phyloP scores from a whole-genome alignment of 2,888 invertebrate genomes.

The Caenorhabditis becei region DNA sequence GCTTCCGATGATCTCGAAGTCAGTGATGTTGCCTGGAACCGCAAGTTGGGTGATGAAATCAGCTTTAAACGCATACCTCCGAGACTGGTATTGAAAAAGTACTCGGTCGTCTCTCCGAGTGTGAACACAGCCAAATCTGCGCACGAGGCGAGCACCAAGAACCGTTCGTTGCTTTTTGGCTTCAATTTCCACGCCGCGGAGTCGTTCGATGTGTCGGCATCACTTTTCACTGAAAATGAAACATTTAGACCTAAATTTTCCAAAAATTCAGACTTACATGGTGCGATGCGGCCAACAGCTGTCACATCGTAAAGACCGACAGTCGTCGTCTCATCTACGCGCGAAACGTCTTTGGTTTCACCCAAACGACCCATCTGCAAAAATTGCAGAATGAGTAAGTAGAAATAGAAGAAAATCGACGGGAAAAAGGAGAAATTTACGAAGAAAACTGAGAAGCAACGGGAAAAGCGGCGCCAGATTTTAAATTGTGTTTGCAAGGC shows the following conservation, averaged over 20 bases:
- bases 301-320: slow-evolving; percentile 52
- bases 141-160: slow-evolving; percentile 49
- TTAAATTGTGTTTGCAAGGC: neutral
- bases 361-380: slow-evolving; percentile 43
- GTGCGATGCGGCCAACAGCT: slow-evolving; percentile 36
- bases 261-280: slow-evolving; percentile 12
- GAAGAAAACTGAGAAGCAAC: neutral
- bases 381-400: neutral
- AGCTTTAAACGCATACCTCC: neutral
- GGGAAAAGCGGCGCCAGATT: neutral
- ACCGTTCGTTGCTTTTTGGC: slow-evolving; percentile 51
- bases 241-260: neutral
- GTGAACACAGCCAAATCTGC: slow-evolving; percentile 46
- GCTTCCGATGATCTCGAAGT: slow-evolving; percentile 48
- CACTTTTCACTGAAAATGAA: neutral
- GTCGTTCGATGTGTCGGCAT: neutral
- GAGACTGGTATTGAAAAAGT: slow-evolving; percentile 30
- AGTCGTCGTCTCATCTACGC: slow-evolving; percentile 28
- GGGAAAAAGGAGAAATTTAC: neutral
- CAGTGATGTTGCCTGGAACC: slow-evolving; percentile 43
- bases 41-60: neutral
- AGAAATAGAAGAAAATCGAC: neutral
- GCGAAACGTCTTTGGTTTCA: slow-evolving; percentile 12
- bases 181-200: slow-evolving; percentile 50
- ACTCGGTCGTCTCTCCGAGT: slow-evolving; percentile 37